phyloP scores from a whole-genome alignment of 2,888 invertebrate species.

The Pyrrhia umbra region DNA sequence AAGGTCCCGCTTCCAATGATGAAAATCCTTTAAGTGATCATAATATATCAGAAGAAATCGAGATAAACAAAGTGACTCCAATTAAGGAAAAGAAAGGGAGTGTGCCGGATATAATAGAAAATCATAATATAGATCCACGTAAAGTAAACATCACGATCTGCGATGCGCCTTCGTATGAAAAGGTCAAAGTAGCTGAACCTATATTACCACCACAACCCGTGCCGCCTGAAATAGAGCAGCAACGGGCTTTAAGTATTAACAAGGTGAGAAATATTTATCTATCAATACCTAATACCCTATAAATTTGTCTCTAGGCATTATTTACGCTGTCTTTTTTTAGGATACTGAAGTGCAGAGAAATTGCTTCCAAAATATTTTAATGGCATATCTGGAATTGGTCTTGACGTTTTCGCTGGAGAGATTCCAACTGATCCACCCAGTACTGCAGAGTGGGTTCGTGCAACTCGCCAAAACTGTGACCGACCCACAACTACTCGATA shows the following conservation, averaged over 20 bases:
- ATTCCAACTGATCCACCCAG: slow-evolving; percentile 88
- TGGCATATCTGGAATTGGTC: slow-evolving; percentile 95
- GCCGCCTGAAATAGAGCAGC: slow-evolving; percentile 95
- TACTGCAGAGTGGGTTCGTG: slow-evolving; percentile 83
- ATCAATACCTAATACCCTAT: neutral
- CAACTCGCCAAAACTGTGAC: slow-evolving; percentile 86
- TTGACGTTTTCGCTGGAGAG: slow-evolving; percentile 91
- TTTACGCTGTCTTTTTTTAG: slow-evolving; percentile 80
- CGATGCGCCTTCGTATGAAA: slow-evolving; percentile 78
- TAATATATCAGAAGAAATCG: slow-evolving; percentile 44
- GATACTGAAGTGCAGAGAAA: slow-evolving; percentile 96
- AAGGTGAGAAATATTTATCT: slow-evolving; percentile 91
- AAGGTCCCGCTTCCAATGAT: slow-evolving; percentile 37
- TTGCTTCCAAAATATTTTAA: slow-evolving; percentile 96
- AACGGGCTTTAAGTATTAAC: slow-evolving; percentile 94
- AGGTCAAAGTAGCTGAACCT: slow-evolving; percentile 81
- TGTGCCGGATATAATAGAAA: slow-evolving; percentile 74
- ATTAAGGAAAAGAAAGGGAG: slow-evolving; percentile 76
- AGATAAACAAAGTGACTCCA: slow-evolving; percentile 49
- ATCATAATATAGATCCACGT: slow-evolving; percentile 71
- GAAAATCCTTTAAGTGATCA: slow-evolving; percentile 32
- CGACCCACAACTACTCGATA: slow-evolving; percentile 86
- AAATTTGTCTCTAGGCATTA: neutral
- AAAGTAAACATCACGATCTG: slow-evolving; percentile 85
- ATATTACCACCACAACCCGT: slow-evolving; percentile 92